Evolutionary conservation across 2,113 vertebrate species (phyloP).

Genomic region (Ovis aries): DNA sequence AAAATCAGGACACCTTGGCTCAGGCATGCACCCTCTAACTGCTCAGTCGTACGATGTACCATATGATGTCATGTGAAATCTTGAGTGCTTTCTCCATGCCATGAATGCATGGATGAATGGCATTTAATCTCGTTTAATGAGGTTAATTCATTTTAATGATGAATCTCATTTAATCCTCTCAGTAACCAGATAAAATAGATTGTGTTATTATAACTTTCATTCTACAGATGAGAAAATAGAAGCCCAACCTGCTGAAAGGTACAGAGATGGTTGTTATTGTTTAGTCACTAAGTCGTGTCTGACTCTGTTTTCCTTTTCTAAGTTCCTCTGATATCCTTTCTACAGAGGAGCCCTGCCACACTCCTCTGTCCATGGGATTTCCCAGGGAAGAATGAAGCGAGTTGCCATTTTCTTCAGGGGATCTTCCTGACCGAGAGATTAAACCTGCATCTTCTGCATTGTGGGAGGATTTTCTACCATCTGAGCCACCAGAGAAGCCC

Average conservation of each 20-base stretch:
- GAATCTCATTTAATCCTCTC: neutral
- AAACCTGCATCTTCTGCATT: neutral
- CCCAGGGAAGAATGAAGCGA: neutral
- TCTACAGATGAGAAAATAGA: neutral
- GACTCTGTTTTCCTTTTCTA: neutral
- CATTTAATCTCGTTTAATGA: neutral
- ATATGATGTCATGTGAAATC: accelerated
- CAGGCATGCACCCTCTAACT: neutral
- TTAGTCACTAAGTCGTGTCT: neutral
- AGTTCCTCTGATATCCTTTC: neutral
- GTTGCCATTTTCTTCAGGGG: neutral
- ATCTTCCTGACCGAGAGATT: neutral
- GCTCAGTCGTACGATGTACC: neutral
- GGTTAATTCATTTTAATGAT: neutral
- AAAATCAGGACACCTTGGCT: neutral
- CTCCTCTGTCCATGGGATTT: neutral
- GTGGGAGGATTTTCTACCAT: neutral
- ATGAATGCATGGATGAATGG: neutral
- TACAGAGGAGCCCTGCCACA: neutral
- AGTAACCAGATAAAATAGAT: neutral
- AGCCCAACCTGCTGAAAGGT: neutral
- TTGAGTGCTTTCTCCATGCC: neutral
- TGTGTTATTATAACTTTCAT: neutral
- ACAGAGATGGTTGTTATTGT: neutral
- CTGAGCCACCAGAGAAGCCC: neutral